A percentile compares a stretch with the other conserved stretches of the same genome.
These are phyloP conservation scores for Callyntrura guangdongensis DNA, from an alignment of 2,888 invertebrate genomes.

Conservation along the genomic window DNA sequence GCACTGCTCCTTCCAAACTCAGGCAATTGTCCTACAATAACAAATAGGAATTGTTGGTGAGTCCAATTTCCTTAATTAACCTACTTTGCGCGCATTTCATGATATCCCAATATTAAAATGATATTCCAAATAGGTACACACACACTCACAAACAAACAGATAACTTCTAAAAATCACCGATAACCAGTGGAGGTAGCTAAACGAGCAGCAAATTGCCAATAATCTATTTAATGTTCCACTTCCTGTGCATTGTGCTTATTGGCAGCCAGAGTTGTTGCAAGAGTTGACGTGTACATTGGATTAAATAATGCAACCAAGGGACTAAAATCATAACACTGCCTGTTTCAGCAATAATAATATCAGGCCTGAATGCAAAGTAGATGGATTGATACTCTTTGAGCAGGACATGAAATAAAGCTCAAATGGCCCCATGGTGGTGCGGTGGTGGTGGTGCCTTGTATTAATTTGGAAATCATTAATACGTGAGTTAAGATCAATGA, in stretches of 20 bases:
- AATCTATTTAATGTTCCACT: no score
- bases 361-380: no score
- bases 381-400: no score
- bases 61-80: background rate
- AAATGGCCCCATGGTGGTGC: background rate
- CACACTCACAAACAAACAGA: background rate
- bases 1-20: background rate
- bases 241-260: no score
- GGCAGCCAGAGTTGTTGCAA: no score
- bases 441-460: background rate
- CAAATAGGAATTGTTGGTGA: background rate
- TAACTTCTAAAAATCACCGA: background rate
- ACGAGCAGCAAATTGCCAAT: no score
- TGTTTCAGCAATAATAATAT: no score
- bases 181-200: no score
- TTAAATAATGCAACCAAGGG: no score
- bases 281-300: no score
- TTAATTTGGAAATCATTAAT: conserved; percentile 27
- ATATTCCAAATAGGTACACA: background rate
- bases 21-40: background rate
- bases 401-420: background rate
- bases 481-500: conserved; percentile 16
- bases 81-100: background rate
- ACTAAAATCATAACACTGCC: no score
- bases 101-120: background rate